Conservation (phyloP, 1,140 invertebrate genomes). For the Pogonognathellus flavescens region DNA sequence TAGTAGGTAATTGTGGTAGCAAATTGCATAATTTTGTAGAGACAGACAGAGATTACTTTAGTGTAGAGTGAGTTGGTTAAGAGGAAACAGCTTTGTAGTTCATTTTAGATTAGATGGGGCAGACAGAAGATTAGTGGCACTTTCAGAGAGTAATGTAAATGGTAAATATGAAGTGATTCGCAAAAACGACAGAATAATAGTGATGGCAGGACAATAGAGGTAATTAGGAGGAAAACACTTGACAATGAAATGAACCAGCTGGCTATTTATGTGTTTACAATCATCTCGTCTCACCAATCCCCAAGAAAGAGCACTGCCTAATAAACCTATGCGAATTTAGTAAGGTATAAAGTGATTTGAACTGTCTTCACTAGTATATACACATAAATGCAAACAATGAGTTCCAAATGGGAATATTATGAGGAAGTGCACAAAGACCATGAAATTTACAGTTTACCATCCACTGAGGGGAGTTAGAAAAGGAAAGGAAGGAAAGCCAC, state of each 20-base stretch:
- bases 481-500: conserved; percentile 16
- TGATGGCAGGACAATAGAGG: conserved; percentile 38
- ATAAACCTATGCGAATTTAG: too few relatives aligned
- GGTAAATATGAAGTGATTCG: conserved; percentile 6
- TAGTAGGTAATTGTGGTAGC: too few relatives aligned
- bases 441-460: too few relatives aligned
- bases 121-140: not conserved
- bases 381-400: too few relatives aligned
- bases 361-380: too few relatives aligned
- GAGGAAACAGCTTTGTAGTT: conserved; percentile 15
- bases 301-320: too few relatives aligned
- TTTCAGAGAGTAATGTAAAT: conserved; percentile 38
- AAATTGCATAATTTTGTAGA: not conserved
- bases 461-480: too few relatives aligned
- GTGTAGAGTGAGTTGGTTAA: not conserved
- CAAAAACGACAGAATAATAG: conserved; percentile 53
- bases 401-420: too few relatives aligned
- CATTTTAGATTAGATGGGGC: conserved; percentile 16
- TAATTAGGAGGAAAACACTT: conserved; percentile 54
- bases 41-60: not conserved
- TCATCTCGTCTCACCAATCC: conserved; percentile 24
- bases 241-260: conserved; percentile 38
- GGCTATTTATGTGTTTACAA: conserved; percentile 12
- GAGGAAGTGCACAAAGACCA: too few relatives aligned
- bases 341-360: too few relatives aligned